Base-by-base conservation (phyloP, 1,140 invertebrate species). In the Habropoda laboriosa region DNA sequence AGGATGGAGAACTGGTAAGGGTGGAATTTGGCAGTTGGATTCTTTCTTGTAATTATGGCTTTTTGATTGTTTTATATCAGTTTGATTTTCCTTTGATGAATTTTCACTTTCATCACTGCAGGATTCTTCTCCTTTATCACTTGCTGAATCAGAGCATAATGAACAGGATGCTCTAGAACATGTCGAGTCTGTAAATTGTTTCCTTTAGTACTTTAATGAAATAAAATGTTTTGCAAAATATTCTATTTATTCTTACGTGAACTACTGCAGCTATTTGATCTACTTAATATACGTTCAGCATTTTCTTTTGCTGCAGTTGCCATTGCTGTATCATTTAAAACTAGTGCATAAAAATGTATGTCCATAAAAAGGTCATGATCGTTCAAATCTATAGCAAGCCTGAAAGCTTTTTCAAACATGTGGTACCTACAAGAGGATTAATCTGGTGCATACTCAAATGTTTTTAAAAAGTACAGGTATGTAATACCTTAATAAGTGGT, bases 341-440 rank as follows among this genome's bases (percentile, higher is more conserved):
- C 94, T 74, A 95, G 92, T 40, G 97, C 97, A 79, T 96, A 95
- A 92, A 96, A 97, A 89, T 97, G 95, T 53, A 98, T 94, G 92
- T 98, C 97, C 95, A 97, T 95, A 87, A 97, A 97, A 49, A 97
- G 94, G 92, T 97, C 96, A 87, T 96, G 96, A 89, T 97, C 96
- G 42, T 94, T 94, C 70, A 98, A 94, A 90, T 98, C 97, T 84
- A 98, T 96, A 21, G 97, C 97, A 61, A 98, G 92, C 75, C 97
- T 94, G 87, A 97, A 97, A 13, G 97, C 97, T 89, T 97, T 98
- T 88, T 98, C 97, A 90, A 97, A 96, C 63, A 96, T 93, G 72
- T 95, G 95, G 88, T 96, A 95, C 79, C 97, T 97, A 80, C 12
- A 80, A 79, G 77, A 57, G 27, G 38, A 73, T 72, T 47, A 47